A percentile compares a stretch with the other conserved stretches of the same genome.
phyloP scores from a whole-genome alignment of 2,888 invertebrate species.

The Cheilosia vulpina region DNA sequence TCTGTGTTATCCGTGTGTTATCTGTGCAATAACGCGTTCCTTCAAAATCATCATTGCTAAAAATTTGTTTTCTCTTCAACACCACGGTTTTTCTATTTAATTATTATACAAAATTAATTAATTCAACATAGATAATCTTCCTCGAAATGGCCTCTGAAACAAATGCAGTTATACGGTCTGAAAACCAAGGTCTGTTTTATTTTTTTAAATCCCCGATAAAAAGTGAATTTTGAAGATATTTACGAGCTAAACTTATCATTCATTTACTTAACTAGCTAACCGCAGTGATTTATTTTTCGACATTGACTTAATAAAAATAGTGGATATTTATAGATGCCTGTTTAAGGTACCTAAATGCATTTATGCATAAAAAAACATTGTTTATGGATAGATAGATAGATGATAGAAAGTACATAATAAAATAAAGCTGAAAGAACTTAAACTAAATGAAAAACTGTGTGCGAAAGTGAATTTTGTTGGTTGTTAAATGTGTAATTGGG shows the following conservation, averaged over 20 bases:
- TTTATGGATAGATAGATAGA: too few relatives aligned
- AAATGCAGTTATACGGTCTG: conserved; percentile 64
- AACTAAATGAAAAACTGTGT: too few relatives aligned
- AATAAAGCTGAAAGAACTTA: too few relatives aligned
- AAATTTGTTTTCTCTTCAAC: background rate
- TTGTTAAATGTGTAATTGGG: too few relatives aligned
- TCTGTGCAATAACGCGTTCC: conserved; percentile 57
- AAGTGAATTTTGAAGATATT: conserved; percentile 1
- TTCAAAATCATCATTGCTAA: conserved; percentile 38
- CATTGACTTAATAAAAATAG: too few relatives aligned
- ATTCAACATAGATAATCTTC: conserved; percentile 17
- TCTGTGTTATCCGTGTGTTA: conserved; percentile 68
- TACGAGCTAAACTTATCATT: too few relatives aligned
- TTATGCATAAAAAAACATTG: too few relatives aligned
- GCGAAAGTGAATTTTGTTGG: too few relatives aligned
- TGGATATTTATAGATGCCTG: too few relatives aligned
- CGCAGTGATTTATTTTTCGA: too few relatives aligned
- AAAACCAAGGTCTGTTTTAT: conserved; percentile 67
- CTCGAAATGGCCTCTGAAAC: conserved; percentile 73
- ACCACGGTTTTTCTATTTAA: background rate
- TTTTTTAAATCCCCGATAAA: background rate
- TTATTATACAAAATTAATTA: background rate
- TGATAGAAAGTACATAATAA: too few relatives aligned
- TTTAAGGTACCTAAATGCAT: too few relatives aligned
- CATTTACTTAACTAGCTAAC: background rate